Percentiles rank a stretch among this genome's conserved stretches.
Evolutionary conservation across 2,113 vertebrate species (phyloP).

Genomic region (Lichenostomus cassidix): DNA sequence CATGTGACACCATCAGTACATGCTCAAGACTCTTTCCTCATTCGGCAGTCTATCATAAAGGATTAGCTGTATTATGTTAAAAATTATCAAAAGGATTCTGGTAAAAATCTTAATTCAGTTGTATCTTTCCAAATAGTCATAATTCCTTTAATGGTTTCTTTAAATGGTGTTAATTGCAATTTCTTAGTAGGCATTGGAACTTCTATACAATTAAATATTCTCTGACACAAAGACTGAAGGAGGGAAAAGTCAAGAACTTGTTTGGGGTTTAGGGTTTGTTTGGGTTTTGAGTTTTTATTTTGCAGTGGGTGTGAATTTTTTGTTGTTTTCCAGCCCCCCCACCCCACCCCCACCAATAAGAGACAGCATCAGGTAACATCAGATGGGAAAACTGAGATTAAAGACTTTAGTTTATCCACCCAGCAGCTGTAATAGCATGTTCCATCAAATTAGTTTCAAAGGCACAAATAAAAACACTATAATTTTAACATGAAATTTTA

Average conservation of each 20-base stretch:
- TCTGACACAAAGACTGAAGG: neutral
- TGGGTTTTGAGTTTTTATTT: neutral
- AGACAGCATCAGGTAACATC: neutral
- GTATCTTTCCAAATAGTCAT: neutral
- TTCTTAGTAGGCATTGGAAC: neutral
- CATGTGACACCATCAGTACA: neutral
- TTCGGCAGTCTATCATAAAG: neutral
- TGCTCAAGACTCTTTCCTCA: neutral
- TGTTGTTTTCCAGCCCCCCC: neutral
- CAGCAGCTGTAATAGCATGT: neutral
- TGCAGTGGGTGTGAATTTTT: neutral
- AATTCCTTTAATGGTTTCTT: neutral
- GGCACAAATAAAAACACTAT: neutral
- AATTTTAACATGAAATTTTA: neutral
- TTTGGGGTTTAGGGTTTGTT: neutral
- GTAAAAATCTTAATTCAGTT: neutral
- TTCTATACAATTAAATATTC: neutral
- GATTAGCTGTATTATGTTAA: neutral
- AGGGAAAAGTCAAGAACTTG: neutral
- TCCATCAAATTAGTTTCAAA: neutral
- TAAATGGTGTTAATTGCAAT: neutral
- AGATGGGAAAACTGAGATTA: neutral
- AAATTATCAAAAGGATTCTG: neutral
- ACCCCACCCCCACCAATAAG: neutral
- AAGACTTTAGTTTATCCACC: neutral